phyloP scores from a whole-genome alignment of 2,113 vertebrate genomes.

The Perca fluviatilis region DNA sequence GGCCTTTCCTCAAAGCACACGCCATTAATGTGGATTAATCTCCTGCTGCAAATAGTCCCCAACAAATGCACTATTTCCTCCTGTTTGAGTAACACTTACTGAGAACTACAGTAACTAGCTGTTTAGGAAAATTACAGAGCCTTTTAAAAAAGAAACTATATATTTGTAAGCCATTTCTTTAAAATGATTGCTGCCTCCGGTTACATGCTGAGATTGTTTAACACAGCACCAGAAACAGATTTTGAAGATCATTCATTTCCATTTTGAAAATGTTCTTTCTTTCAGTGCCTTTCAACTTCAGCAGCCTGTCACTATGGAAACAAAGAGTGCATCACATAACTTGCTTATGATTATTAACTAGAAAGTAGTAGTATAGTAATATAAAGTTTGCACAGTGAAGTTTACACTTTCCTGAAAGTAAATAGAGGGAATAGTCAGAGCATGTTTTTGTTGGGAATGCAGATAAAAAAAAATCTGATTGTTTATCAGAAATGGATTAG shows the following conservation, averaged over 20 bases:
- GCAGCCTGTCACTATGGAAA: conserved; percentile 21
- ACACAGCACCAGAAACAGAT: not conserved
- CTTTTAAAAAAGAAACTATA: not conserved
- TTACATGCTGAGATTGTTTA: not conserved
- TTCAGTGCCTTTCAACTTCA: not conserved
- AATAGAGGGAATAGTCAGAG: not conserved
- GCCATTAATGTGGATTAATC: not conserved
- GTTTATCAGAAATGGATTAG: not conserved
- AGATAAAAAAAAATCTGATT: not conserved
- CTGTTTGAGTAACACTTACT: not conserved
- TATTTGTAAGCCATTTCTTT: not conserved
- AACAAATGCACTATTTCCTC: no score
- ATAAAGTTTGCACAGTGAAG: not conserved
- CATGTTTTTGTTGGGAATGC: not conserved
- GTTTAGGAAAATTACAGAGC: not conserved
- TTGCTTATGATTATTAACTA: not conserved
- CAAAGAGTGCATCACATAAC: conserved; percentile 4
- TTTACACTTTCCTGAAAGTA: not conserved
- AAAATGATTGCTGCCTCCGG: not conserved
- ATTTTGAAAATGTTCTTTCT: not conserved
- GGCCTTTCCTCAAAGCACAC: not conserved
- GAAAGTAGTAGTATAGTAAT: not conserved
- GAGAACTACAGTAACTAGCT: not conserved
- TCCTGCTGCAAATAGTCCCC: not conserved
- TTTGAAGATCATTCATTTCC: not conserved